Percentiles rank a stretch among this genome's conserved stretches.
Conservation (phyloP, 2,888 invertebrate genomes). For the Nasonovia ribisnigri region DNA sequence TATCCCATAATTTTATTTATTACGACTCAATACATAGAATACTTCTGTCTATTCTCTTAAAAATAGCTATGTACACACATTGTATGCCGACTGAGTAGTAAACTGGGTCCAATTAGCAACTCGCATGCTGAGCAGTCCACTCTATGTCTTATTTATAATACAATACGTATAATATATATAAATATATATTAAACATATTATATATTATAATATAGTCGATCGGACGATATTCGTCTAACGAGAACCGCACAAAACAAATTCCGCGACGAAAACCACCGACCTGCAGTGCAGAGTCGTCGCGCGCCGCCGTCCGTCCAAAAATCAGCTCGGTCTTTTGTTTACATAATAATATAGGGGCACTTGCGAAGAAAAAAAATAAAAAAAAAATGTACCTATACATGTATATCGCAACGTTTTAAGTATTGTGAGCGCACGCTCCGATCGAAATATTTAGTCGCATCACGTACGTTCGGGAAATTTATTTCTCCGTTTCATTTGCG, state of each 20-base stretch:
- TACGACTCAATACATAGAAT: too few species aligned
- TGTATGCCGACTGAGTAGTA: too few species aligned
- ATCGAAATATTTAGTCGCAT: not conserved
- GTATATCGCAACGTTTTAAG: not conserved
- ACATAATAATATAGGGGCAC: not conserved
- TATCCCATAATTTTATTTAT: too few species aligned
- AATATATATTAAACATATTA: too few species aligned
- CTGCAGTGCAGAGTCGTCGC: not conserved
- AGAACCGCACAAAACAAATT: not conserved
- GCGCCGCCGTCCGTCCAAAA: not conserved
- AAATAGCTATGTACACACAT: too few species aligned
- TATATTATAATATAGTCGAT: not conserved
- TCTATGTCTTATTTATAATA: too few species aligned
- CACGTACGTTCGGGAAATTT: constrained; percentile 26
- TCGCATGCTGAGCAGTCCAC: too few species aligned
- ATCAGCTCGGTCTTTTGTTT: not conserved
- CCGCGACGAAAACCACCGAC: not conserved
- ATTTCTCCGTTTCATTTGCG: constrained; percentile 14
- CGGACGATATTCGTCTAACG: not conserved
- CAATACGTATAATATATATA: not conserved
- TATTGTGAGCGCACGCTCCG: not conserved
- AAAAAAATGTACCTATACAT: not conserved
- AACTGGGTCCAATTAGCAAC: too few species aligned
- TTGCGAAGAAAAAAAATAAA: not conserved
- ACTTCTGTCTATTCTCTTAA: too few species aligned